phyloP scores from a whole-genome alignment of 2,113 vertebrate species.

The Isurus oxyrinchus region DNA sequence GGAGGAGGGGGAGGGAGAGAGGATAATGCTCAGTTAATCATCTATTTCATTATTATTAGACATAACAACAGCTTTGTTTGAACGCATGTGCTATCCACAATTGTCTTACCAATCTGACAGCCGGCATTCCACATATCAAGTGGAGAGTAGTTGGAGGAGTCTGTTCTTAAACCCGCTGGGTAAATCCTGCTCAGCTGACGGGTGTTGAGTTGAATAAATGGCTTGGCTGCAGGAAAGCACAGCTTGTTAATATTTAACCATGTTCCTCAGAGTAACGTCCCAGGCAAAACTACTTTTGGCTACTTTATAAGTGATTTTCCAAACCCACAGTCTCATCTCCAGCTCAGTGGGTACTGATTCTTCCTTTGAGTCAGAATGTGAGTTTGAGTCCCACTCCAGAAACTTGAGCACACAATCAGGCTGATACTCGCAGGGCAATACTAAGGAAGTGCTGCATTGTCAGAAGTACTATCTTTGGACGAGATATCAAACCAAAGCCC shows the following conservation, averaged over 20 bases:
- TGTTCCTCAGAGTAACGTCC: neutral
- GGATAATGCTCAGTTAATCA: neutral
- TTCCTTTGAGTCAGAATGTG: neutral
- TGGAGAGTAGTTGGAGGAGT: slow-evolving; percentile 90
- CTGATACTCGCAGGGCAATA: too few species aligned
- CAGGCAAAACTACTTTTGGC: neutral
- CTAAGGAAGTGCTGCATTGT: too few species aligned
- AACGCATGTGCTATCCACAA: neutral
- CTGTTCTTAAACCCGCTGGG: slow-evolving; percentile 79
- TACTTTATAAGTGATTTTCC: neutral
- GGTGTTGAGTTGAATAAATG: slow-evolving; percentile 74
- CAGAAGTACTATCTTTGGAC: too few species aligned
- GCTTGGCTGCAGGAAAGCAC: slow-evolving; percentile 54
- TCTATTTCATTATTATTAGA: neutral
- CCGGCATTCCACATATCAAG: slow-evolving; percentile 84
- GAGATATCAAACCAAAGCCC: too few species aligned
- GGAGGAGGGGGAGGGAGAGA: neutral
- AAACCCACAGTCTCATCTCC: neutral
- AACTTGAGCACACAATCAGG: neutral
- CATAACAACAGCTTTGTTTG: neutral
- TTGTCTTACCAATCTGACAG: slow-evolving; percentile 80
- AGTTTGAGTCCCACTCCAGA: neutral
- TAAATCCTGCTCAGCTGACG: slow-evolving; percentile 85
- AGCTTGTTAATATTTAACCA: neutral
- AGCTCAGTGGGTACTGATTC: neutral